Conservation (phyloP, 2,113 vertebrate species). For the Ptyas mucosa region DNA sequence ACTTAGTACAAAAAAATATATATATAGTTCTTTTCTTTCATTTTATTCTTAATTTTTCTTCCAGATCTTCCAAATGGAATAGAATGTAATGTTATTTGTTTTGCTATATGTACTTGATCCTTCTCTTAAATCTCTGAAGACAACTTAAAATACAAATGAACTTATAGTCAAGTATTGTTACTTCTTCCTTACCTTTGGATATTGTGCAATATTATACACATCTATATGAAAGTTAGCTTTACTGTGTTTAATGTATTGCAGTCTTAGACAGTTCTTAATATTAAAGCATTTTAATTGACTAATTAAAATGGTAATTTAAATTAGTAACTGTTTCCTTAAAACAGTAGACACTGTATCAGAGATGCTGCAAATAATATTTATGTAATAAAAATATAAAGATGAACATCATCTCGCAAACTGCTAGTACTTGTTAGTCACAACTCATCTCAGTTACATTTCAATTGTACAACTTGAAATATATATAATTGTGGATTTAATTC, state of each 20-base stretch:
- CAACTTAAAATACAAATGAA: background rate
- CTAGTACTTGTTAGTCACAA: background rate
- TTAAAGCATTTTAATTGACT: background rate
- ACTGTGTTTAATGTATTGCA: background rate
- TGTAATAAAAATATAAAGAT: background rate
- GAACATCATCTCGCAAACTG: background rate
- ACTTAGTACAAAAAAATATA: too few relatives aligned
- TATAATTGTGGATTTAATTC: background rate
- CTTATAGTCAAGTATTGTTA: background rate
- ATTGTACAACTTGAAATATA: background rate
- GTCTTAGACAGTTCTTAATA: background rate
- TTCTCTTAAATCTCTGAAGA: accelerated
- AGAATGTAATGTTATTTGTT: background rate
- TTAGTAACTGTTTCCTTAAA: background rate
- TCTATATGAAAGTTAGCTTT: background rate
- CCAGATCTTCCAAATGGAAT: background rate
- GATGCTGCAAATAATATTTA: background rate
- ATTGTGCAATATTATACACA: background rate
- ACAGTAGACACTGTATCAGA: constrained; percentile 29
- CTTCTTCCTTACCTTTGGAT: background rate
- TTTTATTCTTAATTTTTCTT: background rate
- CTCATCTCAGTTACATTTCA: background rate
- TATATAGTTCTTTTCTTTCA: background rate
- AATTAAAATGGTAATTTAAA: background rate
- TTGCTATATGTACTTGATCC: accelerated